Evolutionary conservation across 2,113 vertebrate species (phyloP).

Genomic region (Atherinomorus stipes): DNA sequence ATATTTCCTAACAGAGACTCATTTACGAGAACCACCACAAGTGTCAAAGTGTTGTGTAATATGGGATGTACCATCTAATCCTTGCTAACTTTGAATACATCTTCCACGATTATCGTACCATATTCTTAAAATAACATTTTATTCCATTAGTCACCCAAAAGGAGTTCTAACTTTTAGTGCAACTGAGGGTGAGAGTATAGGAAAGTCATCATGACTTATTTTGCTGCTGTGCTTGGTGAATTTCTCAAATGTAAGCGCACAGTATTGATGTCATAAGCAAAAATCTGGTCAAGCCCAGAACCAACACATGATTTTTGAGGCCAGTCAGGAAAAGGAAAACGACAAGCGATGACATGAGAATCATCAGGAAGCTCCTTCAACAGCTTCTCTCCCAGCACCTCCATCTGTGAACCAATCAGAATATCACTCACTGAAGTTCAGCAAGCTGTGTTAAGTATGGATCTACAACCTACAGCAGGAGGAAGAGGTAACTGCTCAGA

Average conservation of each 20-base stretch:
- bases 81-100: constrained; percentile 18
- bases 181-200: background rate
- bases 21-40: background rate
- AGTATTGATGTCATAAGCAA: constrained; percentile 77
- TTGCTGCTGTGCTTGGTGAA: background rate
- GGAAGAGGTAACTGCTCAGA: background rate
- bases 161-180: background rate
- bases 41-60: background rate
- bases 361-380: constrained; percentile 76
- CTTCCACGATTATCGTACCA: background rate
- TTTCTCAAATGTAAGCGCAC: constrained; percentile 52
- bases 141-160: too few species aligned
- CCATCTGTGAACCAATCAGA: constrained; percentile 75
- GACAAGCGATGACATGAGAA: constrained; percentile 74
- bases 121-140: background rate
- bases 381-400: constrained; percentile 76
- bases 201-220: background rate
- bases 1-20: background rate
- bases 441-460: background rate
- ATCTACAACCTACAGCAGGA: background rate
- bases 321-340: constrained; percentile 80
- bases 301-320: constrained; percentile 61
- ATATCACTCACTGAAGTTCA: background rate
- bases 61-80: background rate
- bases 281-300: constrained; percentile 75